Base-by-base conservation (phyloP, 2,888 invertebrate genomes). In the Aphelenchoides bicaudatus region DNA sequence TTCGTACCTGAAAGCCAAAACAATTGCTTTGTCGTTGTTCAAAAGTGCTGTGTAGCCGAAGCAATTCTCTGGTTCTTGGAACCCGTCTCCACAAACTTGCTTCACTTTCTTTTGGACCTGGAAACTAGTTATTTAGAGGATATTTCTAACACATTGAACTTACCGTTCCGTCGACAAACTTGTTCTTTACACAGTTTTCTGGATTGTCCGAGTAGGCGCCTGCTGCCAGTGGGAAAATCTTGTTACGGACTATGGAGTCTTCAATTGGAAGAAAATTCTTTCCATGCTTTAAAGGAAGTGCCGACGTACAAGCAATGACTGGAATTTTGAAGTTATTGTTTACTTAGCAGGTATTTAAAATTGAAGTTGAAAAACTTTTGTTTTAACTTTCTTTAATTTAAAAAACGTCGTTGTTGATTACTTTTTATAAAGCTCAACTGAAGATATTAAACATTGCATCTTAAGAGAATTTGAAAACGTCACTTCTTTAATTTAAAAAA, bases 161-260 rank as follows among this genome's bases (percentile, higher is more conserved):
- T 4, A 69, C 57, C 51, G 63, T 59, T 6, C 60, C 62, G 49
- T 67, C 67, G 2, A 43, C 53, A 54, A 70, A 70, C 28, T 56
- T 58, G 1, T 54, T 55, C 6, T 62, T 57, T 19, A 69, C 46
- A 47, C 72, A 72, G 23, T 52, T 50, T 39, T 67, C 65, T 37
- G 72, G 69, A 28, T 63, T 51, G 25, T 66, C 60, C 8, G 67
- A 55, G 52, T 72, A 72, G 8, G 72, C 69, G 2, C 65, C 67
- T 0, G 70, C 65, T 13, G 66, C 54, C 8, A 72, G 56, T 4
- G 71, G 63, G n/a, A 70, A 58, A 58, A 68, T 63, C 30, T 66
- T 43, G 30, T 62, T 57, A 30, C 71, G 43, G 16, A 25, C 43
- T n/a, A 43, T 25, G 23, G 16, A n/a, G n/a, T n/a, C n/a, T n/a